Evolutionary conservation across 2,888 invertebrate genomes (phyloP).

Genomic region (Lasiommata megera): DNA sequence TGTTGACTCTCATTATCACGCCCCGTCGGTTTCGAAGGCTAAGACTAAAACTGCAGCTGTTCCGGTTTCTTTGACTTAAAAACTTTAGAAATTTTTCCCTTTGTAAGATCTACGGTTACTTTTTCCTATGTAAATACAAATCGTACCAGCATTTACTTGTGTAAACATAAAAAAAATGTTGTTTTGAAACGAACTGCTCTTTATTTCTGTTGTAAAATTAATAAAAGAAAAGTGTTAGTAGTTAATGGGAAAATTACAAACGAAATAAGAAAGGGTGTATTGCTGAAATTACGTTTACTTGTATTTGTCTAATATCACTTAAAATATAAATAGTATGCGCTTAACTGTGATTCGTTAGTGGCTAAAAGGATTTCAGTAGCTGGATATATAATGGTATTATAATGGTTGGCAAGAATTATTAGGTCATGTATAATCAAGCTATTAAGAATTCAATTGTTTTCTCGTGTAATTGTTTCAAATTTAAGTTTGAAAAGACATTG

Average conservation of each 20-base stretch:
- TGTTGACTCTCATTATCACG: conserved; percentile 21
- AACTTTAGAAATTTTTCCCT: neutral
- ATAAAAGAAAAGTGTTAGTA: neutral
- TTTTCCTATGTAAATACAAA: conserved; percentile 1
- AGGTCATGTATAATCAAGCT: no score
- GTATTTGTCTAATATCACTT: no score
- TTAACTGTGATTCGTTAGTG: no score
- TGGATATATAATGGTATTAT: no score
- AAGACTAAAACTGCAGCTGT: conserved; percentile 11
- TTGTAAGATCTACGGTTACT: neutral
- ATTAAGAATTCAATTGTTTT: no score
- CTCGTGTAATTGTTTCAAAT: no score
- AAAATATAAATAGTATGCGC: no score
- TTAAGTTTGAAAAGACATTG: neutral
- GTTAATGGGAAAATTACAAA: no score
- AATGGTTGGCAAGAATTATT: no score
- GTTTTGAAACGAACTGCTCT: neutral
- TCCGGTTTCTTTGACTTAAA: conserved; percentile 4
- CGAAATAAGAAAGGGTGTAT: no score
- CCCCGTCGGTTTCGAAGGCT: conserved; percentile 17
- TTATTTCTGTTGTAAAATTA: neutral
- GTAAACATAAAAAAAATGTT: neutral
- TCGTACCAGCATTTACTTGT: neutral
- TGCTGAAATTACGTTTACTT: no score
- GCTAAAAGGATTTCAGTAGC: no score